Evolutionary conservation across 2,113 vertebrate genomes (phyloP).

Genomic region (Stegastes partitus): DNA sequence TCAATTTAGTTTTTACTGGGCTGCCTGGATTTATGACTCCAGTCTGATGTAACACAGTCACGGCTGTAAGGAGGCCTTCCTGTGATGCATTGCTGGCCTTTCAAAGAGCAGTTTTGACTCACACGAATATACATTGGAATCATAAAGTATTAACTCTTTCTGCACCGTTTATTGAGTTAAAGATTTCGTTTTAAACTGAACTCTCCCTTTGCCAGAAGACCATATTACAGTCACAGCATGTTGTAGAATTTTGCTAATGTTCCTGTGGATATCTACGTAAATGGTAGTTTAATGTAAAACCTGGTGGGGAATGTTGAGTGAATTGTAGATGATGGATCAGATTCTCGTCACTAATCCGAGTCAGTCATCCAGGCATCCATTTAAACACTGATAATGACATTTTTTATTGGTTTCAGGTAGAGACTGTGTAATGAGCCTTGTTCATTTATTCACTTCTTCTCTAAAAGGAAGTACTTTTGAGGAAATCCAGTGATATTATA

Average conservation of each 20-base stretch:
- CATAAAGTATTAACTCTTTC: too few relatives aligned
- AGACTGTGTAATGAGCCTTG: neutral
- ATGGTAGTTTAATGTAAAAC: too few relatives aligned
- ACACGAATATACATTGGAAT: neutral
- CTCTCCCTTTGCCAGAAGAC: too few relatives aligned
- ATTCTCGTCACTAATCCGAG: neutral
- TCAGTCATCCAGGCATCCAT: neutral
- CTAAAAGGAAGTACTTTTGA: too few relatives aligned
- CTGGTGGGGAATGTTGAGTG: too few relatives aligned
- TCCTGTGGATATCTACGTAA: too few relatives aligned
- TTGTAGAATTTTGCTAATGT: too few relatives aligned
- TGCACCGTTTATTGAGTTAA: neutral
- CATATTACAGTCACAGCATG: too few relatives aligned
- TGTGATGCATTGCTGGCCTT: neutral
- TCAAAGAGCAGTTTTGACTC: too few relatives aligned
- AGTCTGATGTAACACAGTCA: conserved; percentile 13
- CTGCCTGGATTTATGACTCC: conserved; percentile 29
- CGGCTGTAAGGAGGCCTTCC: neutral
- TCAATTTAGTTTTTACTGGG: conserved; percentile 23
- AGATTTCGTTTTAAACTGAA: too few relatives aligned
- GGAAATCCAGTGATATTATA: too few relatives aligned
- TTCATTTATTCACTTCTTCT: too few relatives aligned
- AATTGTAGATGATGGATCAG: neutral
- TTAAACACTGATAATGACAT: neutral
- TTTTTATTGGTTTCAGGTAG: neutral